Evolutionary conservation across 1,140 invertebrate species (phyloP).

Genomic region (Drosophila lowei): DNA sequence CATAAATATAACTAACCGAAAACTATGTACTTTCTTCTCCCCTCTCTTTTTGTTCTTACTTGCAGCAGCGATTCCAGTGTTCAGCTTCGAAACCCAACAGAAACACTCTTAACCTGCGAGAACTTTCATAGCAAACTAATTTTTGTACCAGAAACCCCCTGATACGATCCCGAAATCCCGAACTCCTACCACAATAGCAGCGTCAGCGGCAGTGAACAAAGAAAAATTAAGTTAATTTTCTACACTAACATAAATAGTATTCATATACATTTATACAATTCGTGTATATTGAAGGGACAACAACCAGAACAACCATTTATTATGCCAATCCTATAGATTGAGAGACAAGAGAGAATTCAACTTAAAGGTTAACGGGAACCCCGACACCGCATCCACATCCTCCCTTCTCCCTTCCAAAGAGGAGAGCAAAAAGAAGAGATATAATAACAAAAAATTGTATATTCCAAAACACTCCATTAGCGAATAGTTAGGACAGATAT

Average conservation of each 20-base stretch:
- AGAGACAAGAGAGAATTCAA: constrained; percentile 10
- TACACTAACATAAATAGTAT: constrained; percentile 25
- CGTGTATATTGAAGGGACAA: constrained; percentile 42
- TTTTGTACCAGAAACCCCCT: constrained; percentile 55
- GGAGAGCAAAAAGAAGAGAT: constrained; percentile 30
- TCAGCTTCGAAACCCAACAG: constrained; percentile 64
- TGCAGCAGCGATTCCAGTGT: constrained; percentile 70
- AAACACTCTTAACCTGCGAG: constrained; percentile 32
- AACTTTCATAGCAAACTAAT: constrained; percentile 57
- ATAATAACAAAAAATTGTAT: constrained; percentile 45
- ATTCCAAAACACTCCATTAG: constrained; percentile 81
- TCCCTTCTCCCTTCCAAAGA: constrained; percentile 4
- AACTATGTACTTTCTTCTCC: constrained; percentile 1
- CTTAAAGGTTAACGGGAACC: constrained; percentile 18
- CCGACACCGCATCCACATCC: constrained; percentile 19
- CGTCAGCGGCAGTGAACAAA: constrained; percentile 28
- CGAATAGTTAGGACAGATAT: constrained; percentile 76
- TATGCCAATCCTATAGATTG: constrained; percentile 6
- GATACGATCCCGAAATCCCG: no score
- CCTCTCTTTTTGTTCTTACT: constrained; percentile 23
- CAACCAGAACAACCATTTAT: constrained; percentile 11
- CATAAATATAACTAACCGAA: constrained; percentile 34
- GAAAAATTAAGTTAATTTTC: constrained; percentile 6
- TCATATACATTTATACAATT: constrained; percentile 46
- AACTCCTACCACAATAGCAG: constrained; percentile 4